A percentile compares a stretch with the other conserved stretches of the same genome.
phyloP scores from a whole-genome alignment of 2,888 invertebrate species.

The Pheosia gnoma region DNA sequence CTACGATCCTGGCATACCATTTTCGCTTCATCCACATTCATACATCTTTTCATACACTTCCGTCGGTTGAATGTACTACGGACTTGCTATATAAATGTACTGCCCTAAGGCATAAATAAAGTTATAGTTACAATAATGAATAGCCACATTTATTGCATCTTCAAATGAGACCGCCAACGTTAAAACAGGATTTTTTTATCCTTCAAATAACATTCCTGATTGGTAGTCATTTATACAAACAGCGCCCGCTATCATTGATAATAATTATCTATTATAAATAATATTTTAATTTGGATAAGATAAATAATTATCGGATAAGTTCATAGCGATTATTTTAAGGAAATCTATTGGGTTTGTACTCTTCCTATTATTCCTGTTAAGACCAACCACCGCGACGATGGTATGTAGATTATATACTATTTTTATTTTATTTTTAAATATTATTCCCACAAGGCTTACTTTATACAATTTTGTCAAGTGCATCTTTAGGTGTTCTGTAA shows the following conservation, averaged over 20 bases:
- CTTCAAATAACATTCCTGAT: neutral
- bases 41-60: no score
- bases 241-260: conserved; percentile 5
- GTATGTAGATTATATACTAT: conserved; percentile 51
- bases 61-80: no score
- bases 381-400: conserved; percentile 60
- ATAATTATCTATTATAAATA: conserved; percentile 7
- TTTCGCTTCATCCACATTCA: no score
- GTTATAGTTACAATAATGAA: neutral
- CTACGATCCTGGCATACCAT: no score
- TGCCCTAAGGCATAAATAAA: neutral
- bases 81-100: no score
- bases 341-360: conserved; percentile 3
- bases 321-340: conserved; percentile 39
- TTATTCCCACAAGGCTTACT: neutral
- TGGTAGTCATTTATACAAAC: neutral
- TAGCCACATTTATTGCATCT: neutral
- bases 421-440: conserved; percentile 5
- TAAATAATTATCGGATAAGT: conserved; percentile 39
- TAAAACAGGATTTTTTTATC: neutral
- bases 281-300: conserved; percentile 58
- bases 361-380: conserved; percentile 40
- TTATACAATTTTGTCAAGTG: no score
- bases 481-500: no score
- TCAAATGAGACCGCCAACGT: neutral